Evolutionary conservation across 1,140 invertebrate genomes (phyloP).

Genomic region (Hestina assimilis): DNA sequence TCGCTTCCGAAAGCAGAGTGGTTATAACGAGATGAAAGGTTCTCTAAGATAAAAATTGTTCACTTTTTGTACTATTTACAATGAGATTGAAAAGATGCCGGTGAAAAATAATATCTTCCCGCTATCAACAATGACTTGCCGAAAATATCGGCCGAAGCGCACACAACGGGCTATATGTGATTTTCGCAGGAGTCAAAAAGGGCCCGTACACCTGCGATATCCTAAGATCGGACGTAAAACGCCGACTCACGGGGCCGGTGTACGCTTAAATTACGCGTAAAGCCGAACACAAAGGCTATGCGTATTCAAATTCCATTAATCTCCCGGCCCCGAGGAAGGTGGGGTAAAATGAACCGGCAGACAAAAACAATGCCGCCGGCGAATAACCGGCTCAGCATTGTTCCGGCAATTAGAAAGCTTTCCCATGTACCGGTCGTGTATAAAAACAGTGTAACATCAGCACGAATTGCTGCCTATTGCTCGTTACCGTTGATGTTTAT

Average conservation of each 20-base stretch:
- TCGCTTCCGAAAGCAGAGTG: background rate
- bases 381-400: conserved; percentile 77
- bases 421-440: conserved; percentile 76
- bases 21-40: conserved; percentile 15
- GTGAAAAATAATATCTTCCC: conserved; percentile 46
- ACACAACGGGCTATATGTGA: conserved; percentile 46
- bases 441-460: conserved; percentile 77
- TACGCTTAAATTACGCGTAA: conserved; percentile 76
- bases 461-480: conserved; percentile 77
- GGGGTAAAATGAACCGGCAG: conserved; percentile 75
- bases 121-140: conserved; percentile 52
- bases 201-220: conserved; percentile 57
- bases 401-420: conserved; percentile 78
- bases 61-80: conserved; percentile 29
- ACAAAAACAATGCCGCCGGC: conserved; percentile 77
- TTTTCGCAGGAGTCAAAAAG: conserved; percentile 52
- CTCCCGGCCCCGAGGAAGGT: conserved; percentile 63
- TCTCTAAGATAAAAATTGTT: conserved; percentile 14
- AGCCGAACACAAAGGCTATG: conserved; percentile 76
- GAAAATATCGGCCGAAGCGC: conserved; percentile 33
- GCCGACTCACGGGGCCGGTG: conserved; percentile 69
- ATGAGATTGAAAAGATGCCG: conserved; percentile 39
- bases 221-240: conserved; percentile 62
- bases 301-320: conserved; percentile 78
- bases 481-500: conserved; percentile 77